Percentiles rank a stretch among this genome's conserved stretches.
These are phyloP conservation scores for Drosophila mauritiana DNA, from an alignment of 1,140 invertebrate genomes.

Conservation along the genomic window DNA sequence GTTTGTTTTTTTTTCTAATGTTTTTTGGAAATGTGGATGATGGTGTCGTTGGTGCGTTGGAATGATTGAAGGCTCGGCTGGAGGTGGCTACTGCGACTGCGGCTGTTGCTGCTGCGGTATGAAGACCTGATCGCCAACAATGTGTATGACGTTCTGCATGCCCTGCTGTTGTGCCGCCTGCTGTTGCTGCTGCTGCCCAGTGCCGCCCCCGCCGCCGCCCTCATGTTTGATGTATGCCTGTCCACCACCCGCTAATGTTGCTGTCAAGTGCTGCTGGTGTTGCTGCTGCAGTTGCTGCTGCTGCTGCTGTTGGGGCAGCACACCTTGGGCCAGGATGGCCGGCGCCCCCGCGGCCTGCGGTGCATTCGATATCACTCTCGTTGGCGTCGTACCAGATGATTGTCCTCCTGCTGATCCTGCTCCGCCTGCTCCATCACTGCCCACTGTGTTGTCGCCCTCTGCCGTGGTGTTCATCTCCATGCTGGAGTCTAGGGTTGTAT, in stretches of 20 bases:
- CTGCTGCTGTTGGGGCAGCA: slow-evolving; percentile 67
- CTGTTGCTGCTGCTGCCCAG: slow-evolving; percentile 49
- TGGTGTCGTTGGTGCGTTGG: slow-evolving; percentile 46
- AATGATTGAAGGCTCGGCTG: slow-evolving; percentile 63
- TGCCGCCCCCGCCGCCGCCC: slow-evolving; percentile 36
- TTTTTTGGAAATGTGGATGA: slow-evolving; percentile 38
- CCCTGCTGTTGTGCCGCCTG: slow-evolving; percentile 55
- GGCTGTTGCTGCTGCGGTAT: slow-evolving; percentile 66
- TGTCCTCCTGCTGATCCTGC: slow-evolving; percentile 23
- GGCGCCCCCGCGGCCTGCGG: slow-evolving; percentile 36
- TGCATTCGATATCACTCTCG: slow-evolving; percentile 60
- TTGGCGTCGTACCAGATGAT: slow-evolving; percentile 46
- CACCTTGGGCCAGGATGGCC: slow-evolving; percentile 62
- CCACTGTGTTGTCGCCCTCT: slow-evolving; percentile 60
- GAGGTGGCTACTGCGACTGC: slow-evolving; percentile 25
- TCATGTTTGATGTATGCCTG: slow-evolving; percentile 70
- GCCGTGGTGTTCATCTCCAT: slow-evolving; percentile 63
- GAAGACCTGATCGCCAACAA: slow-evolving; percentile 79
- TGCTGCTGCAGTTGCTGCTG: slow-evolving; percentile 49
- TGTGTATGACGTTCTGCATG: slow-evolving; percentile 83
- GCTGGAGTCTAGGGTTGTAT: slow-evolving; percentile 65
- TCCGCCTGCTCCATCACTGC: slow-evolving; percentile 29
- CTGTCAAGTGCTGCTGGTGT: slow-evolving; percentile 60
- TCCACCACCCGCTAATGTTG: slow-evolving; percentile 66
- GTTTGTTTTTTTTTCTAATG: background rate